Percentiles rank a stretch among this genome's conserved stretches.
Evolutionary conservation across 2,888 invertebrate genomes (phyloP).

Genomic region (Harmothoe impar): DNA sequence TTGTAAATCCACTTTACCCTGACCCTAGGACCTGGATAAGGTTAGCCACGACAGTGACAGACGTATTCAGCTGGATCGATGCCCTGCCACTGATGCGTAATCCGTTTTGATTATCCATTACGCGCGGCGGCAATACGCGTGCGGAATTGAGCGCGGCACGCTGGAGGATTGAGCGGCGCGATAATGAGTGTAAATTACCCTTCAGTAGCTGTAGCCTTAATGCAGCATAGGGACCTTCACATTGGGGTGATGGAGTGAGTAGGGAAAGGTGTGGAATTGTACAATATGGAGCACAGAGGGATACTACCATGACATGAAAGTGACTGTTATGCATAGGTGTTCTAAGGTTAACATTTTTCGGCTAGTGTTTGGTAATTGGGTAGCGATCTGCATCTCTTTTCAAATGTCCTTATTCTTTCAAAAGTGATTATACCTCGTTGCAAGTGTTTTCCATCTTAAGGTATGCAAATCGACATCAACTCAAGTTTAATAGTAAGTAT

Average conservation of each 20-base stretch:
- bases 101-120: conserved; percentile 35
- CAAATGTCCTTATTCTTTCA: too few species aligned
- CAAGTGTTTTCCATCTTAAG: too few species aligned
- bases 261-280: not conserved
- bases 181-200: conserved; percentile 35
- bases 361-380: too few species aligned
- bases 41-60: conserved; percentile 17
- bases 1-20: conserved; percentile 13
- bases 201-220: conserved; percentile 3
- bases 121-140: conserved; percentile 16
- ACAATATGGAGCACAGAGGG: not conserved
- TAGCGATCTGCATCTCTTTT: too few species aligned
- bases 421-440: too few species aligned
- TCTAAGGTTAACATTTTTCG: too few species aligned
- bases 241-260: not conserved
- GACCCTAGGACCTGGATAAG: not conserved
- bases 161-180: not conserved
- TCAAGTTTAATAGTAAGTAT: too few species aligned
- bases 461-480: too few species aligned
- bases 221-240: not conserved
- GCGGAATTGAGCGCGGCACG: conserved; percentile 4
- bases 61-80: not conserved
- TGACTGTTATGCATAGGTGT: too few species aligned
- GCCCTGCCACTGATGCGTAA: not conserved
- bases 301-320: too few species aligned